These are phyloP conservation scores for Clinocottus analis DNA, from an alignment of 2,113 vertebrate species.

Conservation along the genomic window DNA sequence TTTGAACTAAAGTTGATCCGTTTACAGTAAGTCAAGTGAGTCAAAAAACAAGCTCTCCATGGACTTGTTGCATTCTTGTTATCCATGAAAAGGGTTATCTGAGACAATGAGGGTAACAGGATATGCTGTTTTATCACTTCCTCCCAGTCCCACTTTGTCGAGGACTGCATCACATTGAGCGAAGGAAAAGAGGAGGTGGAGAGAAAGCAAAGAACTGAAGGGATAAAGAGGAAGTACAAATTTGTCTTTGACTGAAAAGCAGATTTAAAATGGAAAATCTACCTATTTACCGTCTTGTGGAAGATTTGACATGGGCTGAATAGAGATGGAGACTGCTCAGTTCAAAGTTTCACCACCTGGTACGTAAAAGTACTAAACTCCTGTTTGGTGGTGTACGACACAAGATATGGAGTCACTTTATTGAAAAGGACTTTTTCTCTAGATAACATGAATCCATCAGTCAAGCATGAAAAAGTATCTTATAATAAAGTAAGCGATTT, in stretches of 20 bases:
- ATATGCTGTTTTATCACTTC: constrained; percentile 96
- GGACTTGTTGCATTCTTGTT: constrained; percentile 63
- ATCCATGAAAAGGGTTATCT: constrained; percentile 94
- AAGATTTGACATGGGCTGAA: not conserved
- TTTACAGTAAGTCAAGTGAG: constrained; percentile 22
- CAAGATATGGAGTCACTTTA: not conserved
- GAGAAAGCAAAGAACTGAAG: constrained; percentile 13
- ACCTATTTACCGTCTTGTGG: not conserved
- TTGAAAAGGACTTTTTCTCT: not conserved
- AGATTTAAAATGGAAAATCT: constrained; percentile 1
- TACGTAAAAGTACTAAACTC: not conserved
- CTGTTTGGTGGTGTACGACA: not conserved
- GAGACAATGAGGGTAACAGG: constrained; percentile 88
- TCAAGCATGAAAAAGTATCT: not conserved
- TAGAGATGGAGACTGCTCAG: not conserved
- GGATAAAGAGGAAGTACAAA: constrained; percentile 16
- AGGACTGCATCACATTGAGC: constrained; percentile 87
- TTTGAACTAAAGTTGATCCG: not conserved
- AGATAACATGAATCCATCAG: not conserved
- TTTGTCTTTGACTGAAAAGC: not conserved
- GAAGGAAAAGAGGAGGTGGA: constrained; percentile 76
- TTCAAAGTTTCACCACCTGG: not conserved
- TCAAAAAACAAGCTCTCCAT: constrained; percentile 79
- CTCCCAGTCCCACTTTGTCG: constrained; percentile 91
- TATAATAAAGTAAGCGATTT: not conserved